Evolutionary conservation across 2,888 invertebrate species (phyloP).

Genomic region (Aquatica leii): DNA sequence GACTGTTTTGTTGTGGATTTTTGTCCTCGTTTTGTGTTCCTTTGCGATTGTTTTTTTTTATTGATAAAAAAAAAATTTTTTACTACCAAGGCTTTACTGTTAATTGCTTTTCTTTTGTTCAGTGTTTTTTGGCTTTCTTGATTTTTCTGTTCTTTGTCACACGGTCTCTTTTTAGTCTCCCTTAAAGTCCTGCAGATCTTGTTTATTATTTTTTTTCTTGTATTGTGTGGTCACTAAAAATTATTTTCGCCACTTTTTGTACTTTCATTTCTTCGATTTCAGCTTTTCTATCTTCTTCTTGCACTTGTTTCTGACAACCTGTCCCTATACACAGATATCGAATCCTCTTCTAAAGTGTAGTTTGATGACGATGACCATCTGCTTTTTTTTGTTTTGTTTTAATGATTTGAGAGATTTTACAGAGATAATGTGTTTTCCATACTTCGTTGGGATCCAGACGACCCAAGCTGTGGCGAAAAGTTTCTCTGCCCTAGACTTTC

Average conservation of each 20-base stretch:
- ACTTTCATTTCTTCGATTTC: neutral
- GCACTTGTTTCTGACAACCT: too few species aligned
- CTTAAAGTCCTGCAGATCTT: neutral
- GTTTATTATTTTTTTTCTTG: too few species aligned
- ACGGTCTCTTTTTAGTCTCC: neutral
- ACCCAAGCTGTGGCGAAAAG: neutral
- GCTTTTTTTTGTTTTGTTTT: neutral
- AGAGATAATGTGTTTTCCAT: neutral
- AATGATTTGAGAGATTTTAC: neutral
- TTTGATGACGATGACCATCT: neutral
- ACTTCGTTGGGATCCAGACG: neutral
- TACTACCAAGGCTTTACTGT: neutral
- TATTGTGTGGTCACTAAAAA: neutral
- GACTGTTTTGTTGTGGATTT: neutral
- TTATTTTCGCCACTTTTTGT: neutral
- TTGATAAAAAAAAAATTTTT: neutral
- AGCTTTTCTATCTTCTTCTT: neutral
- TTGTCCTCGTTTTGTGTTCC: neutral
- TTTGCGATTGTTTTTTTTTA: neutral
- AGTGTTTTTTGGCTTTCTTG: neutral
- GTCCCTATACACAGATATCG: neutral
- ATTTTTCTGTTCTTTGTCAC: neutral
- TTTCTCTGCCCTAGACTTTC: neutral
- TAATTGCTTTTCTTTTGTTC: neutral
- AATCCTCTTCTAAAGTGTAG: neutral